Percentiles rank a stretch among this genome's conserved stretches.
Evolutionary conservation across 2,797 vertebrate species (phyloP).

Genomic region (Pagetopsis macropterus): DNA sequence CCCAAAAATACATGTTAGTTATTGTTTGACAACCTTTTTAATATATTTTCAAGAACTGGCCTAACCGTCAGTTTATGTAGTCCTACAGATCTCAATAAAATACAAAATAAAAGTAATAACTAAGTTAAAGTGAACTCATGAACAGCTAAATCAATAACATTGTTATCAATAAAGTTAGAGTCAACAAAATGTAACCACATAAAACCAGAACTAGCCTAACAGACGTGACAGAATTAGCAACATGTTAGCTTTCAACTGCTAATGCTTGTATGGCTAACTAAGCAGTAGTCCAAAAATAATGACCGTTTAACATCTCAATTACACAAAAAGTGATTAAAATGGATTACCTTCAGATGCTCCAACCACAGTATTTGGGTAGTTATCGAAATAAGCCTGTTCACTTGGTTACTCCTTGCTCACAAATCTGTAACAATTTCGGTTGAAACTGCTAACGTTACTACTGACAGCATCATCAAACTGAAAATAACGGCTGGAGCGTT

Average conservation of each 20-base stretch:
- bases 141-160: neutral
- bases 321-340: neutral
- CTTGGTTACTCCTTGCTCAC: too few species aligned
- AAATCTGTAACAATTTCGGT: neutral
- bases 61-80: neutral
- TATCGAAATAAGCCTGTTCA: neutral
- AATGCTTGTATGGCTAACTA: neutral
- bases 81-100: too few species aligned
- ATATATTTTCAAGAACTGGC: neutral
- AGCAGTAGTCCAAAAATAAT: neutral
- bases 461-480: neutral
- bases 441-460: neutral
- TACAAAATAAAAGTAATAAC: too few species aligned
- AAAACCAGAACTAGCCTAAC: neutral
- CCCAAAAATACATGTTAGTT: too few species aligned
- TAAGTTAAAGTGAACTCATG: too few species aligned
- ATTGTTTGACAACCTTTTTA: too few species aligned
- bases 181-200: neutral
- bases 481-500: neutral
- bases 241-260: neutral
- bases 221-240: too few species aligned
- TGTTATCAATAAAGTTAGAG: neutral
- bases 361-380: rapidly evolving
- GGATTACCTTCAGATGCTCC: neutral
- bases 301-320: neutral